Base-by-base conservation (phyloP, 2,888 invertebrate genomes). In the Cerastis leucographa region DNA sequence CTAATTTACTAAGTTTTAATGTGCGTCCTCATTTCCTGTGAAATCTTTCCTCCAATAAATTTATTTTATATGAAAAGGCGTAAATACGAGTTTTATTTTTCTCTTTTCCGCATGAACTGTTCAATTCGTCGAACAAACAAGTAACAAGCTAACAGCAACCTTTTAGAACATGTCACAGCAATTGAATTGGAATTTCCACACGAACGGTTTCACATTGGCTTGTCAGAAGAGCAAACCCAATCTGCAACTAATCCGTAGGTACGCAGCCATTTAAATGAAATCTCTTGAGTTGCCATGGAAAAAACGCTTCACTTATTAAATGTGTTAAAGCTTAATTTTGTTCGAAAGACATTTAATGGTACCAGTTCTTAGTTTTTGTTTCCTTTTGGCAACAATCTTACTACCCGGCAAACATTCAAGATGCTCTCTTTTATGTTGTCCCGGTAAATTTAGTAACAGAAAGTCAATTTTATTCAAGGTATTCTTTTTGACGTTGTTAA, bases 111-210 rank as follows among this genome's bases (percentile, higher is more conserved):
- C 54, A 11, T 51, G 49, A 40, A 29, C 65, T 51, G 19, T n/a
- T 49, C 40, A 25, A 75, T 44, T 54, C n/a, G 8, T 49, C 44
- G 29, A 51, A 76, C 68, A 85, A 78, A 79, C 54, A 79, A 69
- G 68, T 51, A 64, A 59, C 25, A 74, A 82, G 61, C 66, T 74
- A 40, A 61, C 74, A 72, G 51, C 46, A 70, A 67, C 9, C 62
- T 73, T 64, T 65, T 51, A 65, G 67, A 73, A 69, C 54, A 71
- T 68, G 42, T 74, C 65, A 74, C 65, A 75, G 59, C 59, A 77
- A 78, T 81, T 76, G 54, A 80, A 80, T 71, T 78, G 71, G 64
- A 77, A 74, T 83, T 76, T 80, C 61, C 54, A 80, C 71, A 35
- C 71, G 75, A 82, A 64, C 29, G 35, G 59, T 72, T 80, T 71